phyloP scores from a whole-genome alignment of 2,797 vertebrate genomes.

The Nannoperca australis region DNA sequence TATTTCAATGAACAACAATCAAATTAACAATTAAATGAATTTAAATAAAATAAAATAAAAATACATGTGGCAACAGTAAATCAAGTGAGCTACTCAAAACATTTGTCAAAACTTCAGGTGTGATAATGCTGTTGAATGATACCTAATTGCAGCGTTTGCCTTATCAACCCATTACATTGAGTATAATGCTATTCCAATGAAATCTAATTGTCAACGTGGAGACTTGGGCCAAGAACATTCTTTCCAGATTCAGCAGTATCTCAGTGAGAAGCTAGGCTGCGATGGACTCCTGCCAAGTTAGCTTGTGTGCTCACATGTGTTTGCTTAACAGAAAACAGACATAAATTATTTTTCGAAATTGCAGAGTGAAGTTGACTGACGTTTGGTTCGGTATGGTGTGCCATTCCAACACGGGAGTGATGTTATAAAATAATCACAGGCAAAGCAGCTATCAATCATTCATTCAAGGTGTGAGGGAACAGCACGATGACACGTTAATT shows the following conservation, averaged over 20 bases:
- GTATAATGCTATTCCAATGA: conserved; percentile 49
- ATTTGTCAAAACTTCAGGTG: conserved; percentile 52
- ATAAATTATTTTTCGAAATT: conserved; percentile 83
- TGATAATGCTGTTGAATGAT: conserved; percentile 40
- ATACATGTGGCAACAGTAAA: conserved; percentile 56
- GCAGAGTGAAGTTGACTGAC: conserved; percentile 83
- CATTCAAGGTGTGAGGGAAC: conserved; percentile 70
- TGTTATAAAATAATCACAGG: conserved; percentile 86
- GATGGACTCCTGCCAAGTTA: conserved; percentile 52
- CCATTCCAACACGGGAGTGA: conserved; percentile 78
- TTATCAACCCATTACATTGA: conserved; percentile 54
- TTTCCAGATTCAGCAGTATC: conserved; percentile 52
- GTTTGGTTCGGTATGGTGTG: conserved; percentile 64
- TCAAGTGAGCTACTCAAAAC: conserved; percentile 58
- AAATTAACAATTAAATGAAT: background rate
- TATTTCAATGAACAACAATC: conserved; percentile 14
- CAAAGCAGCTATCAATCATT: conserved; percentile 80
- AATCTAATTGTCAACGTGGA: conserved; percentile 57
- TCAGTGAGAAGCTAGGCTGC: conserved; percentile 29
- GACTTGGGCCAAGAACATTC: conserved; percentile 72
- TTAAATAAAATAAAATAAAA: too few species aligned
- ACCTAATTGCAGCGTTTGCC: conserved; percentile 52
- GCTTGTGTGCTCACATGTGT: conserved; percentile 69
- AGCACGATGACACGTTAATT: conserved; percentile 82
- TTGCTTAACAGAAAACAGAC: conserved; percentile 66